A percentile compares a stretch with the other conserved stretches of the same genome.
Evolutionary conservation across 2,888 invertebrate species (phyloP).

Genomic region (Antitype chi): DNA sequence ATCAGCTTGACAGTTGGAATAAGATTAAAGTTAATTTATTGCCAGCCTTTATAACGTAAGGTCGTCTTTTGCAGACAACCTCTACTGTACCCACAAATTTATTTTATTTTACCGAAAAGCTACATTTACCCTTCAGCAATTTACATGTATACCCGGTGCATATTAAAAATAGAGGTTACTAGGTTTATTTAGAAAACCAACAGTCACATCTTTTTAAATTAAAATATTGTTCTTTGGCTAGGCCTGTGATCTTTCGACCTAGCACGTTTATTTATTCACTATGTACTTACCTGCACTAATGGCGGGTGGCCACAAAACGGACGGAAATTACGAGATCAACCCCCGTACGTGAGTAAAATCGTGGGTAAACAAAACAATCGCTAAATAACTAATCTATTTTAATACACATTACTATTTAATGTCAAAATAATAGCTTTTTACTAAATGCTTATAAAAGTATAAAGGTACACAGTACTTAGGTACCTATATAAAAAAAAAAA

Average conservation of each 20-base stretch:
- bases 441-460: too few species aligned
- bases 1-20: too few species aligned
- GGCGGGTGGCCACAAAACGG: background rate
- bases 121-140: background rate
- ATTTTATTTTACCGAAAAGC: too few species aligned
- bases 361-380: background rate
- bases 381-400: background rate
- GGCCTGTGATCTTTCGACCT: background rate
- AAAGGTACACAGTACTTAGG: too few species aligned
- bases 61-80: too few species aligned
- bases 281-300: background rate
- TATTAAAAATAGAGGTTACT: background rate
- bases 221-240: slow-evolving; percentile 18
- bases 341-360: background rate
- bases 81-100: too few species aligned
- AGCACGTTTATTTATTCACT: background rate
- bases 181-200: background rate
- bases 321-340: background rate
- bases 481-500: too few species aligned
- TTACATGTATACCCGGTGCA: background rate
- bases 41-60: too few species aligned
- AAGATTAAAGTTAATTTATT: too few species aligned
- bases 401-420: too few species aligned
- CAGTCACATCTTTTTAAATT: background rate
- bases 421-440: too few species aligned